Evolutionary conservation across 2,113 vertebrate species (phyloP).

Genomic region (Cinclus mexicanus): DNA sequence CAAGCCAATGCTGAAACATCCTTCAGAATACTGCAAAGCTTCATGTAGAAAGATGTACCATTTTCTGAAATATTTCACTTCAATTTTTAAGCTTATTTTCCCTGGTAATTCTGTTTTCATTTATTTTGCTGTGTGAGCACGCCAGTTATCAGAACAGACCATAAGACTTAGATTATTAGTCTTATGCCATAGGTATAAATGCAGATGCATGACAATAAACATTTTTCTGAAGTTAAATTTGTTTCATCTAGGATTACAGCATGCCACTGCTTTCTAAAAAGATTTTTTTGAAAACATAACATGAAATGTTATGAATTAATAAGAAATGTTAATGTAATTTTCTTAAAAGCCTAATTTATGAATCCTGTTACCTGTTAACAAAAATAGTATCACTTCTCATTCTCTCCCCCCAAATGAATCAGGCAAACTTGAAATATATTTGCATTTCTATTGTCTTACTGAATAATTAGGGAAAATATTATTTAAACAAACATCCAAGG

Average conservation of each 20-base stretch:
- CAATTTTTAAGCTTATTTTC: background rate
- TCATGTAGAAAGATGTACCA: background rate
- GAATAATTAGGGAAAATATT: background rate
- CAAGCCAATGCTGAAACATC: background rate
- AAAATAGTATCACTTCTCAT: background rate
- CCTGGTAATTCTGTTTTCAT: background rate
- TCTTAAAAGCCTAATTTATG: background rate
- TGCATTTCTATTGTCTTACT: background rate
- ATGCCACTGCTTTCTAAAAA: background rate
- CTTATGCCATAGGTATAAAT: background rate
- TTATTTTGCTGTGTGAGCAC: background rate
- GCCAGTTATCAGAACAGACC: background rate
- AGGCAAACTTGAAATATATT: background rate
- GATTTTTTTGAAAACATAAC: background rate
- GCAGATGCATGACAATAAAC: background rate
- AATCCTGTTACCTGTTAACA: background rate
- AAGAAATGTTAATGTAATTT: background rate
- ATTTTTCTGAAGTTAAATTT: background rate
- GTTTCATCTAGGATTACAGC: background rate
- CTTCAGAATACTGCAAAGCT: background rate
- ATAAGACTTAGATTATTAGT: background rate
- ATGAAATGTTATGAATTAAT: background rate
- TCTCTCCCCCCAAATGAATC: background rate
- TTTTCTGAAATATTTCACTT: background rate
- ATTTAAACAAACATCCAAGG: constrained; percentile 12